A percentile compares a stretch with the other conserved stretches of the same genome.
Evolutionary conservation across 2,113 vertebrate genomes (phyloP).

Genomic region (Martes martes): DNA sequence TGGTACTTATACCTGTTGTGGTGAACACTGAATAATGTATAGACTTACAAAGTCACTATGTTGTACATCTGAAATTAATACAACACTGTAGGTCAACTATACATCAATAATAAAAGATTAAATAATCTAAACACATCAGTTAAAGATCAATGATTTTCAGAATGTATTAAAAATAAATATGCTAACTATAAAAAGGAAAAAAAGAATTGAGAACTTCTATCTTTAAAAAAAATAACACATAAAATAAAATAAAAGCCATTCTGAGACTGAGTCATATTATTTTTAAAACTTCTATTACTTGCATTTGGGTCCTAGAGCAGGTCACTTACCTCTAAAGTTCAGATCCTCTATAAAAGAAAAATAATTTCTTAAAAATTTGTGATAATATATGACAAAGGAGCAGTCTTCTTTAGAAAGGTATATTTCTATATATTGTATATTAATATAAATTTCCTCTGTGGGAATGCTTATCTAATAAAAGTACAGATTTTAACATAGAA

Average conservation of each 20-base stretch:
- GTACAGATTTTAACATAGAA: background rate
- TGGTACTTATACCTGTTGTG: background rate
- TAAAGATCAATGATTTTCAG: background rate
- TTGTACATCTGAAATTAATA: background rate
- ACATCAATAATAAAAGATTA: background rate
- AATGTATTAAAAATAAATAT: background rate
- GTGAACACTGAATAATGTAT: background rate
- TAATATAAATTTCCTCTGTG: slow-evolving; percentile 15
- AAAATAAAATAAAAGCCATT: background rate
- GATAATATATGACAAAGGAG: background rate
- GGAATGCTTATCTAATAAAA: background rate
- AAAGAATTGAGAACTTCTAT: background rate
- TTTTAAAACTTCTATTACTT: slow-evolving; percentile 7
- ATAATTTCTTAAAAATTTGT: slow-evolving; percentile 27
- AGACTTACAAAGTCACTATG: background rate
- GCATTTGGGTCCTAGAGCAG: background rate
- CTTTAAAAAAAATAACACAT: background rate
- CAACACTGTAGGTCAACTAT: background rate
- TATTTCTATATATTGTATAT: background rate
- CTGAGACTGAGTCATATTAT: background rate
- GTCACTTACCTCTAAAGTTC: background rate
- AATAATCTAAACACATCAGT: background rate
- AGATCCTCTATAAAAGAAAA: slow-evolving; percentile 6
- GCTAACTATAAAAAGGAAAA: background rate
- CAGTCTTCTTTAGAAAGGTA: background rate